Percentiles rank a stretch among this genome's conserved stretches.
phyloP scores from a whole-genome alignment of 2,888 invertebrate genomes.

The Coenonympha arcania region DNA sequence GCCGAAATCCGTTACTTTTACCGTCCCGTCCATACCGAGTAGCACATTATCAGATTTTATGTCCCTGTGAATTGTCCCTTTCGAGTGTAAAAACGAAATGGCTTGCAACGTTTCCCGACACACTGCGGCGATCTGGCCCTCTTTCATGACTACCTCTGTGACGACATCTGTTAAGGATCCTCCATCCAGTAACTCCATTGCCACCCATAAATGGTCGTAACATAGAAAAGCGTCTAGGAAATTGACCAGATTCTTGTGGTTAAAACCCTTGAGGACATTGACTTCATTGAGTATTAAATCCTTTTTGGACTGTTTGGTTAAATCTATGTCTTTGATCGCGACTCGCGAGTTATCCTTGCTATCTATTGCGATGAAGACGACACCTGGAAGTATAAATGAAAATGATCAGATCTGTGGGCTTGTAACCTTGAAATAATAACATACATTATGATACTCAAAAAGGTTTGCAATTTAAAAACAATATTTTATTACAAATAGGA shows the following conservation, averaged over 20 bases:
- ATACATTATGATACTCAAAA: too few relatives aligned
- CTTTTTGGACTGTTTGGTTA: slow-evolving; percentile 95
- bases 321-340: slow-evolving; percentile 96
- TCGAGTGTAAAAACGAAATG: slow-evolving; percentile 89
- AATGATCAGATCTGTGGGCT: neutral
- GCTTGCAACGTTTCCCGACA: slow-evolving; percentile 89
- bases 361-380: slow-evolving; percentile 92
- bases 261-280: slow-evolving; percentile 89
- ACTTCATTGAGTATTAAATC: slow-evolving; percentile 97
- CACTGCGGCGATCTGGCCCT: slow-evolving; percentile 96
- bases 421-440: too few relatives aligned
- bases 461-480: too few relatives aligned
- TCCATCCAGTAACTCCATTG: slow-evolving; percentile 96
- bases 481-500: too few relatives aligned
- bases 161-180: slow-evolving; percentile 98
- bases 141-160: slow-evolving; percentile 97
- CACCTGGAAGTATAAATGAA: slow-evolving; percentile 69
- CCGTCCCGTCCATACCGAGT: slow-evolving; percentile 92
- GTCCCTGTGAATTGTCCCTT: slow-evolving; percentile 94
- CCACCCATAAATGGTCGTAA: slow-evolving; percentile 94
- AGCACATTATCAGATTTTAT: slow-evolving; percentile 98
- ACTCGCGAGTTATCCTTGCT: slow-evolving; percentile 81
- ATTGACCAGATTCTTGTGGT: slow-evolving; percentile 96
- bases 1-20: slow-evolving; percentile 97
- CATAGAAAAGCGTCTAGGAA: slow-evolving; percentile 95